Base-by-base conservation (phyloP, 2,113 vertebrate genomes). In the Laticauda colubrina region DNA sequence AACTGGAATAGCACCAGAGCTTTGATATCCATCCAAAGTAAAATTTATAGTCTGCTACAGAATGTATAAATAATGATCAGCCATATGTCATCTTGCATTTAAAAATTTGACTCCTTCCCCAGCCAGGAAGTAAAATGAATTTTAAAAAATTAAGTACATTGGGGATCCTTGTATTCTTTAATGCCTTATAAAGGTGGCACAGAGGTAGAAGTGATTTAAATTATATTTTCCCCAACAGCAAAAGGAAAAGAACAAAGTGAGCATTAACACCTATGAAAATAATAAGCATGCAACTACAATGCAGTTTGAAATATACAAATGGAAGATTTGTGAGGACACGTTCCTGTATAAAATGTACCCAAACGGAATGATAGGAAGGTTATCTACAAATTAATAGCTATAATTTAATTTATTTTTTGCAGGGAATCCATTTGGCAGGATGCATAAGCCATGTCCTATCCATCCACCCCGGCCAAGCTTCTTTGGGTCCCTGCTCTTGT, bases 21-120 rank as follows among this genome's bases (percentile, higher is more conserved):
- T 97, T 97, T 96, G 93, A 97, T 98, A 97, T 97, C 97, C 95
- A 96, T 98, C 98, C 97, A 97, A 97, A 98, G 97, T 95, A 97
- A 97, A 98, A 98, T 98, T 98, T 98, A 98, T 98, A 95, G 97
- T 97, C 97, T 97, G 97, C 97, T 97, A 96, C 97, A 96, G 97
- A 98, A 98, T 98, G 97, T 98, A 98, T 98, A 98, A 98, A 98
- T 98, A 98, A 98, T 98, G 97, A 98, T 98, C 96, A 96, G 96
- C 97, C 97, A 96, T 97, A 98, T 98, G 98, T 98, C 98, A 98
- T 97, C 97, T 95, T 95, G 90, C 97, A 97, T 98, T 98, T 97
- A 97, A 97, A 97, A 97, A 96, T 97, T 96, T 97, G 96, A 97
- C 97, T 98, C 96, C 95, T 96, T 97, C 96, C 93, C 93, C 95